Percentiles rank a stretch among this genome's conserved stretches.
phyloP scores from a whole-genome alignment of 2,888 invertebrate species.

The Xestia ashworthii region DNA sequence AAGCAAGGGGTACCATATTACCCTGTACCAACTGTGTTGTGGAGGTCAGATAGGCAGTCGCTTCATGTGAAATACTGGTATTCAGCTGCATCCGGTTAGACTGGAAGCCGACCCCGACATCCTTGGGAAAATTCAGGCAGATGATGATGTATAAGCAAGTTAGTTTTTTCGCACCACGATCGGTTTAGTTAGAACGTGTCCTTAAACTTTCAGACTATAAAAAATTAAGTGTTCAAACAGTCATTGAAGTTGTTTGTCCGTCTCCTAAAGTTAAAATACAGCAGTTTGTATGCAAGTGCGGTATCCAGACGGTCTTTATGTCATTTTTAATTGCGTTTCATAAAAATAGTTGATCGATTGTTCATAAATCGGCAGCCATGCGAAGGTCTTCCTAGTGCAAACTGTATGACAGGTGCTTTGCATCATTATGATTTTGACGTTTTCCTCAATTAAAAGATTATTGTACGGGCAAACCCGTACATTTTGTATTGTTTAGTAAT shows the following conservation, averaged over 20 bases:
- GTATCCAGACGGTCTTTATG: not conserved
- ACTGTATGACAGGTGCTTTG: not conserved
- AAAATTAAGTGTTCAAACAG: constrained; percentile 2
- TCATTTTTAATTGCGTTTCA: constrained; percentile 14
- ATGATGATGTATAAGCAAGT: not conserved
- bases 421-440: not conserved
- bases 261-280: constrained; percentile 9
- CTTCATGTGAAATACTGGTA: no score
- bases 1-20: no score
- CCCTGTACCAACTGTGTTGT: no score
- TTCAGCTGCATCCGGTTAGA: no score
- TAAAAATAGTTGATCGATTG: constrained; percentile 33
- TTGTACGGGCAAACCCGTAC: no score
- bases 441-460: constrained; percentile 1
- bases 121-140: no score
- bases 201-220: not conserved
- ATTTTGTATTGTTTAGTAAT: no score
- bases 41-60: no score
- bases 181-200: not conserved
- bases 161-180: not conserved
- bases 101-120: no score
- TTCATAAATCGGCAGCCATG: constrained; percentile 15
- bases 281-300: constrained; percentile 38
- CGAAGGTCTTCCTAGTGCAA: constrained; percentile 29
- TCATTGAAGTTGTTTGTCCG: constrained; percentile 15